Base-by-base conservation (phyloP, 1,140 invertebrate genomes). In the Kradibia gibbosae region DNA sequence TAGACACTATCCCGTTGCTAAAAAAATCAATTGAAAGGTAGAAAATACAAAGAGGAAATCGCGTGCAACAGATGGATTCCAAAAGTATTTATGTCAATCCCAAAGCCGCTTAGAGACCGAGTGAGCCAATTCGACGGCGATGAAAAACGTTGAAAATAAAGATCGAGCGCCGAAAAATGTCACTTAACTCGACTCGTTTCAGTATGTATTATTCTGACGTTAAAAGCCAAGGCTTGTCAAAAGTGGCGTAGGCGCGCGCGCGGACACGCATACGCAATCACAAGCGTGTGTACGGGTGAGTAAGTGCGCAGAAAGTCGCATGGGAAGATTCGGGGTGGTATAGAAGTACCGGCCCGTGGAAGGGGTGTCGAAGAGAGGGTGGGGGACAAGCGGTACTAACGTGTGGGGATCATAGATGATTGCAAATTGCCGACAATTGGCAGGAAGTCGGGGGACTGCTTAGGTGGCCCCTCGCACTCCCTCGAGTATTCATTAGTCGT, bases 361-460 rank as follows among this genome's bases (percentile, higher is more conserved):
- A 53, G 50, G 22, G 20, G 20, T 20, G 50, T 3, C 5, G 50
- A 53, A 20, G 42, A 4, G 20, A 20, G 3, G 20, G 22, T 22
- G 20, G 5, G 1, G 20, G 45, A 10, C 7, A 25, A 2, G 5
- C n/a, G 48, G 22, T 20, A 42, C 36, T 28, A 34, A 34, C 50
- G 88, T 86, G 85, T 84, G 85, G 84, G 85, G 88, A 89, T 90
- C 90, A 90, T 91, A 87, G 88, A 91, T 91, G 90, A 90, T 89
- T 88, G 85, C 85, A 91, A 91, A 91, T 91, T 91, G 88, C 83
- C 86, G 86, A 88, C 88, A 91, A 91, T 91, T 91, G 90, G 87
- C 90, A 91, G 90, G 90, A 91, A 91, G 90, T 90, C 87, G 84
- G 86, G 89, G 89, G 88, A 88, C 86, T 86, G 85, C 86, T 87